Evolutionary conservation across 2,888 invertebrate species (phyloP).

Genomic region (Dysmachus trigonus): DNA sequence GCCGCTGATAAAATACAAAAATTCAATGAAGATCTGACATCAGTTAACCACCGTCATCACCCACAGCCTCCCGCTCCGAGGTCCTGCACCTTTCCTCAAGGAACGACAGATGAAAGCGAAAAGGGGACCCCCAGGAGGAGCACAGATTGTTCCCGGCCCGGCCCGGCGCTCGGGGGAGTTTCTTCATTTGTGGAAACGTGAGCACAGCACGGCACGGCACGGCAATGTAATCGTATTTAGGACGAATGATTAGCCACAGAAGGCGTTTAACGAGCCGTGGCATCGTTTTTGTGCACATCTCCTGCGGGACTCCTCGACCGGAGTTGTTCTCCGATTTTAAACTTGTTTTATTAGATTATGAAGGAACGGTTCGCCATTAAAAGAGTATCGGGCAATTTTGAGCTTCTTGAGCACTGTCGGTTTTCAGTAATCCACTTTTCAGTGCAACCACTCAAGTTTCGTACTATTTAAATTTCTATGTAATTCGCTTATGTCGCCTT

Average conservation of each 20-base stretch:
- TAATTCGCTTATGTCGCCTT: neutral
- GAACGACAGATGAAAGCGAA: constrained; percentile 30
- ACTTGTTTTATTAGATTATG: constrained; percentile 4
- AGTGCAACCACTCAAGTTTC: neutral
- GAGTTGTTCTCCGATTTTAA: constrained; percentile 29
- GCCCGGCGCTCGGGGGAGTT: constrained; percentile 12
- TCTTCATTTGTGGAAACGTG: constrained; percentile 48
- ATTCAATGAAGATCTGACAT: constrained; percentile 33
- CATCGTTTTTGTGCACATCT: constrained; percentile 35
- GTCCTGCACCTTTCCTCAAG: neutral
- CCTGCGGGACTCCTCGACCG: neutral
- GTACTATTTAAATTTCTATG: neutral
- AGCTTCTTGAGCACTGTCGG: neutral
- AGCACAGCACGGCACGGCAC: neutral
- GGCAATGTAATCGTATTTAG: constrained; percentile 52
- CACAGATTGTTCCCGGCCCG: constrained; percentile 10
- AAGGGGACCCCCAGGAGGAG: neutral
- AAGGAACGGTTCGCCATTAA: neutral
- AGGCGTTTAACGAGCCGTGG: constrained; percentile 53
- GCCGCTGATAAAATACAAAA: constrained; percentile 33
- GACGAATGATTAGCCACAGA: constrained; percentile 54
- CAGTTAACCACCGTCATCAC: constrained; percentile 1
- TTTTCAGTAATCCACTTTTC: neutral
- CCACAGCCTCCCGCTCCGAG: neutral
- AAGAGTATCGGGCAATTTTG: neutral